A percentile compares a stretch with the other conserved stretches of the same genome.
These are phyloP conservation scores for Carcina quercana DNA, from an alignment of 2,888 invertebrate genomes.

Conservation along the genomic window DNA sequence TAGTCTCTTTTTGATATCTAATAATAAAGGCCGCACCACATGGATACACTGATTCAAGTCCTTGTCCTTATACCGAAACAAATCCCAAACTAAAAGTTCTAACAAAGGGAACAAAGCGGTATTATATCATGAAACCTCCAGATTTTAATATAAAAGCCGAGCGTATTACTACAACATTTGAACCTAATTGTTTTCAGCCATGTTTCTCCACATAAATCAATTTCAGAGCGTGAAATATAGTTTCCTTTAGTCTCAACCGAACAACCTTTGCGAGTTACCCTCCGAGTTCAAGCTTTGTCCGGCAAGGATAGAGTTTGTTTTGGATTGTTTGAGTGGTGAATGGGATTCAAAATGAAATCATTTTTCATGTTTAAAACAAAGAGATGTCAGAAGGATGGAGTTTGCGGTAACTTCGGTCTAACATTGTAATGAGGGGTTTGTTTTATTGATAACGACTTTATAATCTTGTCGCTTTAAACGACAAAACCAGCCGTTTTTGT, in stretches of 20 bases:
- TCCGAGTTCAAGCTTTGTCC: background rate
- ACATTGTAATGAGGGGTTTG: background rate
- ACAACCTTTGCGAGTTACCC: background rate
- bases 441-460: too few species aligned
- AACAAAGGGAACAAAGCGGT: too few species aligned
- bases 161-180: constrained; percentile 1
- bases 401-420: constrained; percentile 3
- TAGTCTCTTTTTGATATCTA: too few species aligned
- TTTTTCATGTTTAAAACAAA: constrained; percentile 3
- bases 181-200: constrained; percentile 8
- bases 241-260: constrained; percentile 4
- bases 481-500: too few species aligned
- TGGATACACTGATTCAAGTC: too few species aligned
- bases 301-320: background rate
- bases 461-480: too few species aligned
- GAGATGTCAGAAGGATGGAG: background rate
- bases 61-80: too few species aligned
- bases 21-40: too few species aligned
- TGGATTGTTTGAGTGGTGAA: background rate
- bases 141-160: too few species aligned
- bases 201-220: constrained; percentile 10
- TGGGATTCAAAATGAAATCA: background rate
- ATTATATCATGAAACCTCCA: too few species aligned
- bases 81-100: too few species aligned
- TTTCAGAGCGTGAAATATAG: constrained; percentile 9